Evolutionary conservation across 2,113 vertebrate genomes (phyloP).

Genomic region (Aegotheles bennettii): DNA sequence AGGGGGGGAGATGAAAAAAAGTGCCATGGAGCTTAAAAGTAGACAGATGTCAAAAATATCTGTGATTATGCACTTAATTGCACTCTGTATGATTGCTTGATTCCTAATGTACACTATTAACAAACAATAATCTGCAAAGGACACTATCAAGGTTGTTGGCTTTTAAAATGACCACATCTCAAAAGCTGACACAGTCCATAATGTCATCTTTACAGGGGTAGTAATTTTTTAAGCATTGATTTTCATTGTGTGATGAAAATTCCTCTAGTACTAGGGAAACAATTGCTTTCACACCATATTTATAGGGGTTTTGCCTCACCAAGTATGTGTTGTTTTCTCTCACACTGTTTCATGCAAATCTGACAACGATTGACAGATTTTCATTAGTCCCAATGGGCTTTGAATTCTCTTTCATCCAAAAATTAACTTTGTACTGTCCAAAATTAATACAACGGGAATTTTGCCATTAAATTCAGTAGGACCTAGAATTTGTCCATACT

Average conservation of each 20-base stretch:
- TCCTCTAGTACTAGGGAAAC: background rate
- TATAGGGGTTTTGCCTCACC: background rate
- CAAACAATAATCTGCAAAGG: constrained; percentile 1
- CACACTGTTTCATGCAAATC: background rate
- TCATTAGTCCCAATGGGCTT: background rate
- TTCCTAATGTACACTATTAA: background rate
- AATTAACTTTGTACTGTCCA: background rate
- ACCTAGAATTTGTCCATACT: background rate
- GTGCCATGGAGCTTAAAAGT: background rate
- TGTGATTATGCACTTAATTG: constrained; percentile 54
- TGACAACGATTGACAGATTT: background rate
- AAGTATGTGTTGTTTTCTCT: background rate
- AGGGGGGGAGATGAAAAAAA: background rate
- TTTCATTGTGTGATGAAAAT: background rate
- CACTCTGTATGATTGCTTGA: constrained; percentile 38
- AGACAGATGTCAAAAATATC: constrained; percentile 61
- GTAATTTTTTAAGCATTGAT: background rate
- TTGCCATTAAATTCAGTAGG: background rate
- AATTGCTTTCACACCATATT: background rate
- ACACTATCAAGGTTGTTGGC: constrained; percentile 8
- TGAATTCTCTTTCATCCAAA: background rate
- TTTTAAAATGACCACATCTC: constrained; percentile 20
- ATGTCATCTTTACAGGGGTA: background rate
- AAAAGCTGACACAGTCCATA: background rate
- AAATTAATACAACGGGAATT: background rate